A percentile compares a stretch with the other conserved stretches of the same genome.
These are phyloP conservation scores for Belonocnema kinseyi DNA, from an alignment of 1,140 invertebrate species.

Conservation along the genomic window DNA sequence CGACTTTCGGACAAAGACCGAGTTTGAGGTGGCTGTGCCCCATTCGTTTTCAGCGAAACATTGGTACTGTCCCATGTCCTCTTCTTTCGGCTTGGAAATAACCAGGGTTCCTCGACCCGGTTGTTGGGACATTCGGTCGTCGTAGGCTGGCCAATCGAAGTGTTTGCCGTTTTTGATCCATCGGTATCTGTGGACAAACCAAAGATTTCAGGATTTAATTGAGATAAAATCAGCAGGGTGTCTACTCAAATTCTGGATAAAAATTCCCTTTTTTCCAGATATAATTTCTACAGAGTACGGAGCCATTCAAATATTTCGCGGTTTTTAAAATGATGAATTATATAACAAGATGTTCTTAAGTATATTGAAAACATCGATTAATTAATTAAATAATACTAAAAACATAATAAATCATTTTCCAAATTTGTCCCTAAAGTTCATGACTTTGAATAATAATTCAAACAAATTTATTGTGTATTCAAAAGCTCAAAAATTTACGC, in stretches of 20 bases:
- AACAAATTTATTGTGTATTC: too few relatives aligned
- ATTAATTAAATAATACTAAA: too few relatives aligned
- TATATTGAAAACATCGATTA: too few relatives aligned
- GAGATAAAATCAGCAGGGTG: not conserved
- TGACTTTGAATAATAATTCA: too few relatives aligned
- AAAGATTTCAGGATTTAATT: not conserved
- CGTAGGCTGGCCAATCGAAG: slow-evolving; percentile 93
- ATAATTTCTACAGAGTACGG: too few relatives aligned
- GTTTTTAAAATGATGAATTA: too few relatives aligned
- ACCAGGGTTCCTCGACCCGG: slow-evolving; percentile 93
- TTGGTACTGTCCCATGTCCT: slow-evolving; percentile 97
- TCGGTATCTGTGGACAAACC: slow-evolving; percentile 81
- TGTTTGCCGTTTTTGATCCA: slow-evolving; percentile 98
- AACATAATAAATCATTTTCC: too few relatives aligned
- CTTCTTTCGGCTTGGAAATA: slow-evolving; percentile 90
- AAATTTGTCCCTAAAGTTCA: too few relatives aligned
- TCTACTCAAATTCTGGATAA: not conserved
- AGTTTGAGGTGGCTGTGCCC: slow-evolving; percentile 95
- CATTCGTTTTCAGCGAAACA: slow-evolving; percentile 97
- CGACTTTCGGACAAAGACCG: slow-evolving; percentile 95
- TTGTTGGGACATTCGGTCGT: slow-evolving; percentile 94
- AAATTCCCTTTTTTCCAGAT: too few relatives aligned
- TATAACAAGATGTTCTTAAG: too few relatives aligned
- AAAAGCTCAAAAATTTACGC: too few relatives aligned
- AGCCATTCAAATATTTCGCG: too few relatives aligned